Conservation (phyloP, 2,113 vertebrate genomes). For the Rattus rattus region DNA sequence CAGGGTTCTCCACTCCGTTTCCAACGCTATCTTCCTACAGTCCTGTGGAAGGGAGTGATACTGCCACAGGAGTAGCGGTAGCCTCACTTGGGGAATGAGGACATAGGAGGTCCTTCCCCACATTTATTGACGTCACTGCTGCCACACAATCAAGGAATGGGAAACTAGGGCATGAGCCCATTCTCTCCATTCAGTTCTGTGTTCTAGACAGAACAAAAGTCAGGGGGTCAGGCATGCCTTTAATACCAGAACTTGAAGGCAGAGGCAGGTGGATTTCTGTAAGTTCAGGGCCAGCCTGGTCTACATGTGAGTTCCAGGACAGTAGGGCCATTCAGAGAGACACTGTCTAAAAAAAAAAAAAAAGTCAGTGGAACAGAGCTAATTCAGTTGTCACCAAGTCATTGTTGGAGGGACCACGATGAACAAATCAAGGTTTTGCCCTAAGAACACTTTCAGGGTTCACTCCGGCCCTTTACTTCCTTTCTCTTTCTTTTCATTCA, state of each 20-base stretch:
- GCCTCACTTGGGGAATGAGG: background rate
- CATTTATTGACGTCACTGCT: background rate
- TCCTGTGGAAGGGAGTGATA: background rate
- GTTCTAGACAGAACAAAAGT: background rate
- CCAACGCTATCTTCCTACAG: background rate
- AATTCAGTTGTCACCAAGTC: background rate
- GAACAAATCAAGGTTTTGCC: background rate
- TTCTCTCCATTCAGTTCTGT: no score
- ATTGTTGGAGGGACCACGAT: background rate
- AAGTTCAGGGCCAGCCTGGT: background rate
- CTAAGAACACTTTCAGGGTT: background rate
- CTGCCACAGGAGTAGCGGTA: fast-evolving
- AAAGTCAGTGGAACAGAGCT: background rate
- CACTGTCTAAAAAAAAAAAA: no score
- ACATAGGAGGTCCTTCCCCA: background rate
- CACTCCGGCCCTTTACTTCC: fast-evolving
- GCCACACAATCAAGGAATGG: background rate
- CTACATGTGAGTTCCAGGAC: background rate
- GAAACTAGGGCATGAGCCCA: background rate
- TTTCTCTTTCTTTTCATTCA: background rate
- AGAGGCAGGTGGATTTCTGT: background rate
- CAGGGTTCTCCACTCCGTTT: background rate
- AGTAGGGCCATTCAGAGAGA: background rate
- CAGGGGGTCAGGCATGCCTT: background rate
- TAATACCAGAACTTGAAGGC: no score